phyloP scores from a whole-genome alignment of 2,797 vertebrate species.

The Gymnocypris eckloni region DNA sequence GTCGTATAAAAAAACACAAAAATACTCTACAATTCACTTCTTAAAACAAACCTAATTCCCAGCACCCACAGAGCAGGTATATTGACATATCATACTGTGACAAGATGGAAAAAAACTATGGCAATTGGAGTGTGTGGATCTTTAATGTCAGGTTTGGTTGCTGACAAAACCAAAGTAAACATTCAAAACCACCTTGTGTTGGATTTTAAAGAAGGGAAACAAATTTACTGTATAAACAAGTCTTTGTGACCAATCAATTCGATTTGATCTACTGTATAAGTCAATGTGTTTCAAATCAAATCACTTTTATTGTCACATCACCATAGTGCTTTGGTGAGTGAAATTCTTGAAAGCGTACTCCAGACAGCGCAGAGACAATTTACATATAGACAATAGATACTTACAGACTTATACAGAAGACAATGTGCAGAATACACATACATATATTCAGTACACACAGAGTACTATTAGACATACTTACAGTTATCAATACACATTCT shows the following conservation, averaged over 20 bases:
- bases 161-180: slow-evolving; percentile 7
- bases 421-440: no score
- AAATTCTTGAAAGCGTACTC: no score
- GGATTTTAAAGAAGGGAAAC: background rate
- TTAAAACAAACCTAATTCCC: background rate
- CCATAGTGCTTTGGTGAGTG: no score
- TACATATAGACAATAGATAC: no score
- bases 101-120: slow-evolving; percentile 24
- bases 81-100: background rate
- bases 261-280: background rate
- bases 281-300: background rate
- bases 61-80: background rate
- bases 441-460: no score
- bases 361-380: no score
- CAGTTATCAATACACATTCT: no score
- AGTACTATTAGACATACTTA: no score
- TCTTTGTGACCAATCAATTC: background rate
- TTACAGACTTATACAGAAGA: no score
- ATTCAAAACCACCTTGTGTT: background rate
- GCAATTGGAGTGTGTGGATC: slow-evolving; percentile 25
- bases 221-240: background rate
- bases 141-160: slow-evolving; percentile 40
- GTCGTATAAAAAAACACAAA: background rate
- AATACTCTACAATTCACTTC: background rate
- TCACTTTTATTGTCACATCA: no score